Evolutionary conservation across 2,797 vertebrate species (phyloP).

Genomic region (Mastacembelus armatus): DNA sequence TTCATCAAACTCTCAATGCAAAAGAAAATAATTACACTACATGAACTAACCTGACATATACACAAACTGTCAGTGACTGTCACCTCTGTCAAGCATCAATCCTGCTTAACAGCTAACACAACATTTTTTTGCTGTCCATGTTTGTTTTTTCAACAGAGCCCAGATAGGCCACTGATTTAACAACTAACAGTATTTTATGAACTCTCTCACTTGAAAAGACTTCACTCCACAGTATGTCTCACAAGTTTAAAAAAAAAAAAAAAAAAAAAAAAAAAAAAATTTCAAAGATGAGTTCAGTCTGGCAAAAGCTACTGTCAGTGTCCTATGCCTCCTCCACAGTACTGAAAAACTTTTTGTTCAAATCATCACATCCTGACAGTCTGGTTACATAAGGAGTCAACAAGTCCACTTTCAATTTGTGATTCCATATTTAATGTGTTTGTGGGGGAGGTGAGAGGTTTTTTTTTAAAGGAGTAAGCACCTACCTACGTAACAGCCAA

Average conservation of each 20-base stretch:
- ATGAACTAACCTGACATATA: too few species aligned
- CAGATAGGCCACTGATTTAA: conserved; percentile 5
- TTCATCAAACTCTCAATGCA: too few species aligned
- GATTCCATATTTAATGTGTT: conserved; percentile 79
- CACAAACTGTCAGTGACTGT: neutral
- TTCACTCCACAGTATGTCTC: conserved; percentile 29
- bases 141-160: conserved; percentile 13
- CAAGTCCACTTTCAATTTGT: conserved; percentile 73
- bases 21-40: neutral
- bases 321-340: conserved; percentile 69
- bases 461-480: conserved; percentile 71
- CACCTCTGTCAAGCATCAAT: neutral
- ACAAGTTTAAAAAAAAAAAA: neutral
- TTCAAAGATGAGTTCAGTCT: conserved; percentile 52
- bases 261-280: conserved; percentile 6
- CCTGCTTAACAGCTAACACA: neutral
- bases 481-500: conserved; percentile 73
- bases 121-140: neutral
- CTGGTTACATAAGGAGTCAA: conserved; percentile 74
- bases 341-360: conserved; percentile 69
- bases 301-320: conserved; percentile 55
- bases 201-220: conserved; percentile 4
- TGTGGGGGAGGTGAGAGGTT: conserved; percentile 78
- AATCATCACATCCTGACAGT: conserved; percentile 64
- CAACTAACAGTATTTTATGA: conserved; percentile 9